These are phyloP conservation scores for Galerucella nymphaeae DNA, from an alignment of 2,888 invertebrate genomes.

Conservation along the genomic window DNA sequence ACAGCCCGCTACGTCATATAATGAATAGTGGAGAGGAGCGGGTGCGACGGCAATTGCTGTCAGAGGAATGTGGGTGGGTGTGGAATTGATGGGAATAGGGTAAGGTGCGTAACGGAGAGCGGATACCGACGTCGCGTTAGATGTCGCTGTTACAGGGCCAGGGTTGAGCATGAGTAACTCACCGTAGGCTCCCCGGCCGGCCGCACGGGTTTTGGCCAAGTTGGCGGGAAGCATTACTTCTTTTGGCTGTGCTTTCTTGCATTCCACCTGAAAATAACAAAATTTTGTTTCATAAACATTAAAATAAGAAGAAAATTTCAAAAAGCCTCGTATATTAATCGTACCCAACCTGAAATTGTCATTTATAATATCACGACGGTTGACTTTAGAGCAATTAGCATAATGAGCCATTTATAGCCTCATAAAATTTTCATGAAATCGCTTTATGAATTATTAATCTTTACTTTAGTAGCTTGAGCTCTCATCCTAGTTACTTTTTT, in stretches of 20 bases:
- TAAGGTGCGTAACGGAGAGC: constrained; percentile 74
- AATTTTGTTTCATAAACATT: not conserved
- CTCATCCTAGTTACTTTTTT: constrained; percentile 8
- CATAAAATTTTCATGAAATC: constrained; percentile 9
- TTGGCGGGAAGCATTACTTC: constrained; percentile 99
- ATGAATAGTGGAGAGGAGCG: constrained; percentile 62
- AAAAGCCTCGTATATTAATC: too few relatives aligned
- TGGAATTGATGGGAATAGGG: constrained; percentile 59
- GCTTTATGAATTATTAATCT: constrained; percentile 16
- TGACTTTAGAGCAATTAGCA: constrained; percentile 5
- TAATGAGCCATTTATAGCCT: constrained; percentile 12
- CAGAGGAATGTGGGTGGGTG: constrained; percentile 56
- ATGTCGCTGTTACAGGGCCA: constrained; percentile 61
- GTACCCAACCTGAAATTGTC: not conserved
- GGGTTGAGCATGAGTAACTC: constrained; percentile 92
- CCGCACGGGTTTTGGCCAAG: constrained; percentile 94
- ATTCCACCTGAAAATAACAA: constrained; percentile 86
- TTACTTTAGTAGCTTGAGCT: constrained; percentile 10
- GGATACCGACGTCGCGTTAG: constrained; percentile 63
- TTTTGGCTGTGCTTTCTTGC: constrained; percentile 99
- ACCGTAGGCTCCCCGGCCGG: constrained; percentile 96
- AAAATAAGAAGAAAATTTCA: too few relatives aligned
- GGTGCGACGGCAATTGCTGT: constrained; percentile 62
- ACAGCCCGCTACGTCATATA: constrained; percentile 68
- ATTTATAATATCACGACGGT: not conserved